Conservation (phyloP, 2,888 invertebrate species). For the Diarsia dahlii region DNA sequence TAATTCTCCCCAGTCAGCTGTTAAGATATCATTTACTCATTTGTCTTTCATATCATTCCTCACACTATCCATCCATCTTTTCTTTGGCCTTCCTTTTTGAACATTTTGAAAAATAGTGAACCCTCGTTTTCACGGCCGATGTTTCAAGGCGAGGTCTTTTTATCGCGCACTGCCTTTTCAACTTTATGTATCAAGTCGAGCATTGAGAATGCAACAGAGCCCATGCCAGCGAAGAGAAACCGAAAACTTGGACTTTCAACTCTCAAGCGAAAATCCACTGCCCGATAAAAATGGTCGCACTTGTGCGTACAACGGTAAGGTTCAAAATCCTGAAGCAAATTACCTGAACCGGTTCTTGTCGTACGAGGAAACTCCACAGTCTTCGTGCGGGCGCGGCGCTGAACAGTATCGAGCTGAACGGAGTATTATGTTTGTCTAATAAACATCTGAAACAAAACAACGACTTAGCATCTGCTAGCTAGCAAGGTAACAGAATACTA, state of each 20-base stretch:
- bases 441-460: constrained; percentile 92
- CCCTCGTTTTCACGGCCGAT: neutral
- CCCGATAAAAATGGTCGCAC: neutral
- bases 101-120: neutral
- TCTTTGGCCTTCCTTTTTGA: no score
- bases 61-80: no score
- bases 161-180: neutral
- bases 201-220: neutral
- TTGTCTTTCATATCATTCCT: no score
- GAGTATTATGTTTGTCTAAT: constrained; percentile 98
- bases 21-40: no score
- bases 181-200: neutral
- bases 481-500: no score
- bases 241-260: neutral
- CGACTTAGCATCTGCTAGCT: neutral
- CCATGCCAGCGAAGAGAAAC: no score
- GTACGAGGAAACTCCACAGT: constrained; percentile 98
- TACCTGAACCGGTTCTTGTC: constrained; percentile 97
- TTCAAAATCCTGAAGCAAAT: neutral
- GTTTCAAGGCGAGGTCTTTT: neutral
- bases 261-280: neutral
- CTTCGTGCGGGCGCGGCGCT: constrained; percentile 95
- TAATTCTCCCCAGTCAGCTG: no score
- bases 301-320: neutral
- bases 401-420: constrained; percentile 94